Base-by-base conservation (phyloP, 2,797 vertebrate genomes). In the Malacoraja senta region DNA sequence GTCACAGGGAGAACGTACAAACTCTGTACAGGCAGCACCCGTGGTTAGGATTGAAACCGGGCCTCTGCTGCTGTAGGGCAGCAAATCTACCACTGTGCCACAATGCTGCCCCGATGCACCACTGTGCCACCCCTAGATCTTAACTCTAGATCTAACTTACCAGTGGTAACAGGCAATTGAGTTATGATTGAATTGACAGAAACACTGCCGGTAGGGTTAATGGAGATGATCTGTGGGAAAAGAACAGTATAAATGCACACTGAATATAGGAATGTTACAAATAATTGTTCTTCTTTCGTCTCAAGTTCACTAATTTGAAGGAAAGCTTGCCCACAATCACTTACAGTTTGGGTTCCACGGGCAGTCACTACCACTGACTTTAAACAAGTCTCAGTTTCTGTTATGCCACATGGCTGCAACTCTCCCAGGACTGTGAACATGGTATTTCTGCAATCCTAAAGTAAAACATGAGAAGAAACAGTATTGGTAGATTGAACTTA, bases 141-240 rank as follows among this genome's bases (percentile, higher is more conserved):
- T 53, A 53, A 53, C 19, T 21, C 7, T 68, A 12, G 10, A 68
- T 68, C 91, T 32, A 94, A 94, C 95, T 95, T 93, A 98, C 98
- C 97, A 94, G 97, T 95, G 74, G 97, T 98, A 92, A 98, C 93
- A 0, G 98, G 98, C 93, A 98, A 94, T 94, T 97, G 97, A 44
- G 97, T 97, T 78, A 96, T 96, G 94, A 98, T 96, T 94, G 95
- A 96, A 93, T 98, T 98, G 93, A 98, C 95, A 94, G 96, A 97
- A 26, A 98, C 96, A 80, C 96, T 97, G 19, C 98, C 98, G 0
- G 95, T 96, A 93, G 97, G 93, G 81, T 97, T 97, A 94, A 98
- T 96, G 68, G 95, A 95, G 93, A 98, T 94, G 24, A 97, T 95
- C 98, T 98, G 95, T 63, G 76, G 13, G 17, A 74, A 24, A 65